phyloP scores from a whole-genome alignment of 2,113 vertebrate species.

The Columba livia region DNA sequence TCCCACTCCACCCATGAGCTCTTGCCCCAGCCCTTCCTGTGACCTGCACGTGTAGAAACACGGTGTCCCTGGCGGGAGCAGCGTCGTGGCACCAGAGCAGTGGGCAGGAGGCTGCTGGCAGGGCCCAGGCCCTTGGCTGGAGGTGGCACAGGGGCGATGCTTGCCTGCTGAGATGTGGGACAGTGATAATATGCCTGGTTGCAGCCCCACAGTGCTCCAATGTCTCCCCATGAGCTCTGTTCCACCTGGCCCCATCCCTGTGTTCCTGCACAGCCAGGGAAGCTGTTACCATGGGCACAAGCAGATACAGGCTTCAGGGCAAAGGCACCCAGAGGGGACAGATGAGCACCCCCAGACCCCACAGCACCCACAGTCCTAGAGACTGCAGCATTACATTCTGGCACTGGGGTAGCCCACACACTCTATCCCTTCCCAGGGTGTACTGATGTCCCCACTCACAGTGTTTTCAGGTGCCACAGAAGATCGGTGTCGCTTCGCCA shows the following conservation, averaged over 20 bases:
- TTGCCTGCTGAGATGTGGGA: slow-evolving; percentile 56
- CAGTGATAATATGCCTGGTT: neutral
- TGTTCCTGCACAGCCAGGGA: neutral
- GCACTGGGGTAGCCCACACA: neutral
- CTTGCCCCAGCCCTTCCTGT: neutral
- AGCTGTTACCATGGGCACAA: neutral
- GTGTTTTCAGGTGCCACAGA: neutral
- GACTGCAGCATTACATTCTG: neutral
- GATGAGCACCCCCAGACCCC: neutral
- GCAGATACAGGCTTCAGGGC: neutral
- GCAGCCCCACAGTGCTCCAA: neutral
- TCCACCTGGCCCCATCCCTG: neutral
- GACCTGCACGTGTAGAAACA: slow-evolving; percentile 41
- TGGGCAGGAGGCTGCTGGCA: neutral
- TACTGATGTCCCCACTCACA: neutral
- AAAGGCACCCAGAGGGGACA: neutral
- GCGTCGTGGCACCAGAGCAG: slow-evolving; percentile 52
- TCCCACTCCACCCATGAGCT: neutral
- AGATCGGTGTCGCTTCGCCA: slow-evolving; percentile 10
- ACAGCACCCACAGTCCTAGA: neutral
- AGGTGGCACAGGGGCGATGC: slow-evolving; percentile 44
- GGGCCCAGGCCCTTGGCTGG: slow-evolving; percentile 17
- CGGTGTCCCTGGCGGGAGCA: slow-evolving; percentile 37
- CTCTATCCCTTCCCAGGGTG: neutral
- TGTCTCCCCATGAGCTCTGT: neutral